phyloP scores from a whole-genome alignment of 2,113 vertebrate species.

The Henicopernis longicauda region DNA sequence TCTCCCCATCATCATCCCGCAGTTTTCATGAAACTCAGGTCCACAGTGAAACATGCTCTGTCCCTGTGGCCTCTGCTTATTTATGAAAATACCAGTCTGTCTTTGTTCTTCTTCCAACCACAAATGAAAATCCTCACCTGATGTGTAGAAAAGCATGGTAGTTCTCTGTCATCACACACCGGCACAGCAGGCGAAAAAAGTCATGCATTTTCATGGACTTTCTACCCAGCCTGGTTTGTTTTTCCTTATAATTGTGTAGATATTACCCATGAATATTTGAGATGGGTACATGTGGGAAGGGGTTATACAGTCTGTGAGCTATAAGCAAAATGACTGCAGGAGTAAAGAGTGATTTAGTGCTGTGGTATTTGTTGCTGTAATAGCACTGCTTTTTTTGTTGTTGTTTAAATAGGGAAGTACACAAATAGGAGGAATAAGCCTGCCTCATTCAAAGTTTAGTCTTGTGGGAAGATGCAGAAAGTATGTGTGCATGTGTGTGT shows the following conservation, averaged over 20 bases:
- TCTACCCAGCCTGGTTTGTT: background rate
- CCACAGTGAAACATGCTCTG: background rate
- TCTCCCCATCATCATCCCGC: rapidly evolving
- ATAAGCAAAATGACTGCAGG: background rate
- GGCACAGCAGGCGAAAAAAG: background rate
- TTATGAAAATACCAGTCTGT: background rate
- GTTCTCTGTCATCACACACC: background rate
- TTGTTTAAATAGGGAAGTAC: background rate
- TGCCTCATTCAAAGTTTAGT: background rate
- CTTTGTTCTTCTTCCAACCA: background rate
- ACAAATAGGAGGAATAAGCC: background rate
- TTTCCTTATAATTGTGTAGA: background rate
- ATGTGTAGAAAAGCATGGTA: background rate
- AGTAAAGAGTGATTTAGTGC: background rate
- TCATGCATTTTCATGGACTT: background rate
- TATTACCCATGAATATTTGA: background rate
- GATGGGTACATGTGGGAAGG: background rate
- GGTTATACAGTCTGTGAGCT: background rate
- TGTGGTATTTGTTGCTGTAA: background rate
- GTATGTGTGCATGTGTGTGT: background rate
- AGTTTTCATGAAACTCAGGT: background rate
- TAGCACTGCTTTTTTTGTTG: background rate
- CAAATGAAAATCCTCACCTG: background rate
- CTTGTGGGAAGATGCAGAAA: background rate
- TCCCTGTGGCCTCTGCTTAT: background rate